Evolutionary conservation across 2,888 invertebrate species (phyloP).

Genomic region (Parthenolecanium corni): DNA sequence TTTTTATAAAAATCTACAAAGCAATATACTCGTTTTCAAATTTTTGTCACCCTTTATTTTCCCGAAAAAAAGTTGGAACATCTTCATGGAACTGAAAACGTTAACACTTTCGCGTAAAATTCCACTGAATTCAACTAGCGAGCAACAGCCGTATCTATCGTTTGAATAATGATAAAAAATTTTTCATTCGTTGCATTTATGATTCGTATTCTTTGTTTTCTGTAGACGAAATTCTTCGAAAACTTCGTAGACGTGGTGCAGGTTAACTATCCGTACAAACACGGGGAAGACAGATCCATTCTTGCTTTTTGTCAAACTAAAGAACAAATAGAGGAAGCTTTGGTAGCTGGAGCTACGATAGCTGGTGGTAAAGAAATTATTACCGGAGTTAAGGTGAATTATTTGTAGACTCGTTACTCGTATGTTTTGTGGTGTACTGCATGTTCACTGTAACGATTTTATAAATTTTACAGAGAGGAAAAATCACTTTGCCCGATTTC

Average conservation of each 20-base stretch:
- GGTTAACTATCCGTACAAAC: conserved; percentile 57
- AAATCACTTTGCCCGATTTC: conserved; percentile 54
- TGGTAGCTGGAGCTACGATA: conserved; percentile 57
- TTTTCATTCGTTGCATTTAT: neutral
- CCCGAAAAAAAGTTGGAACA: no score
- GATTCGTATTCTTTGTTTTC: conserved; percentile 29
- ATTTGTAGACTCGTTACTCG: no score
- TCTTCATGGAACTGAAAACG: no score
- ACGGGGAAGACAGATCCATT: conserved; percentile 54
- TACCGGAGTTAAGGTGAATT: conserved; percentile 55
- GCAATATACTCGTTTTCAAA: neutral
- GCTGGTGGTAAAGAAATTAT: conserved; percentile 63
- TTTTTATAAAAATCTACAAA: neutral
- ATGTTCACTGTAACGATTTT: neutral
- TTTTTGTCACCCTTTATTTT: no score
- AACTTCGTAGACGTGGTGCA: conserved; percentile 54
- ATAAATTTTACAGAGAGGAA: conserved; percentile 47
- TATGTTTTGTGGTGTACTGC: neutral
- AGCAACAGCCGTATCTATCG: no score
- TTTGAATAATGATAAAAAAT: neutral
- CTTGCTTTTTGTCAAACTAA: conserved; percentile 62
- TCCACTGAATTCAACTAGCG: no score
- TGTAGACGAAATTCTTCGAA: conserved; percentile 54
- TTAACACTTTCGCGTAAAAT: no score
- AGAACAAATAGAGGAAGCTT: conserved; percentile 48